Evolutionary conservation across 2,113 vertebrate species (phyloP).

Genomic region (Ornithorhynchus anatinus): DNA sequence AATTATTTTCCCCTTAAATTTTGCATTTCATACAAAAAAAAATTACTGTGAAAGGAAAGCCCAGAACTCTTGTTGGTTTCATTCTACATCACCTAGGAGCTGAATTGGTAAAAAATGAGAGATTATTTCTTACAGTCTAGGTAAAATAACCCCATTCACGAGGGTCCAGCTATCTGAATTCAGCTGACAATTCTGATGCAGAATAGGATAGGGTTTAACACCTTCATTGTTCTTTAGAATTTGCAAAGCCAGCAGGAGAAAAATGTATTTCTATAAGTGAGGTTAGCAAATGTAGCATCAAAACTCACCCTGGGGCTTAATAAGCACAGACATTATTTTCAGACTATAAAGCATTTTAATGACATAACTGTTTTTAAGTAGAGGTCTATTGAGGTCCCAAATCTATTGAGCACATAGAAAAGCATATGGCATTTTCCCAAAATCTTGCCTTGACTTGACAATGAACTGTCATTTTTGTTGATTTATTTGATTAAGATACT

Average conservation of each 20-base stretch:
- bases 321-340: constrained; percentile 19
- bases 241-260: constrained; percentile 41
- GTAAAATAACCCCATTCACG: background rate
- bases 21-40: too few species aligned
- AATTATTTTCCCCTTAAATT: too few species aligned
- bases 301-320: constrained; percentile 9
- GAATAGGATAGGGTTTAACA: constrained; percentile 9
- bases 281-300: constrained; percentile 44
- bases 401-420: constrained; percentile 5
- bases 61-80: too few species aligned
- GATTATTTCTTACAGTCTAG: too few species aligned
- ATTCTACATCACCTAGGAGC: too few species aligned
- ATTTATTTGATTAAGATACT: background rate
- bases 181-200: constrained; percentile 43
- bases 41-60: too few species aligned
- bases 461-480: background rate
- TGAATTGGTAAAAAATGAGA: too few species aligned
- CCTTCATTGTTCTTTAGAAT: constrained; percentile 44
- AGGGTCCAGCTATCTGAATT: constrained; percentile 21
- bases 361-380: constrained; percentile 35
- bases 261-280: constrained; percentile 41
- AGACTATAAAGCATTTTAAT: constrained; percentile 44
- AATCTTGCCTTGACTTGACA: constrained; percentile 4
- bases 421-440: background rate
- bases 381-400: constrained; percentile 35